Conservation (phyloP, 1,140 invertebrate species). For the Diprion similis region DNA sequence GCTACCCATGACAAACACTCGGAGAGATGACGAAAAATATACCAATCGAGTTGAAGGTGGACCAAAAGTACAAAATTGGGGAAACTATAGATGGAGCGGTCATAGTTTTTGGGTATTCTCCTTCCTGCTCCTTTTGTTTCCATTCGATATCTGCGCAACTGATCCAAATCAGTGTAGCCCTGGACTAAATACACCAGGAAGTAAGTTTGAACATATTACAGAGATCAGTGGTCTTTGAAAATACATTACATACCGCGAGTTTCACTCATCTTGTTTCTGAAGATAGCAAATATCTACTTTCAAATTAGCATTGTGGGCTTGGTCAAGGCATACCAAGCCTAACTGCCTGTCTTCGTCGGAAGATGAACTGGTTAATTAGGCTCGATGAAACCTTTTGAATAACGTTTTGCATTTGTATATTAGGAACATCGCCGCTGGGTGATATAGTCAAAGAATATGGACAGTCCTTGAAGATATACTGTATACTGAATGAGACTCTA, state of each 20-base stretch:
- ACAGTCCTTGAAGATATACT: conserved; percentile 58
- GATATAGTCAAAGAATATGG: conserved; percentile 62
- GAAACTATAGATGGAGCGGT: not conserved
- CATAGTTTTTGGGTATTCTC: not conserved
- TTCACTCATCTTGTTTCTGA: too few species aligned
- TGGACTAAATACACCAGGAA: not conserved
- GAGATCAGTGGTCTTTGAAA: not conserved
- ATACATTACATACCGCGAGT: not conserved
- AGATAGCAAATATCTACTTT: too few species aligned
- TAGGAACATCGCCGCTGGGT: conserved; percentile 62
- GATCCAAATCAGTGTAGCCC: not conserved
- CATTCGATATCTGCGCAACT: not conserved
- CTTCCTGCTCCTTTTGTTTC: not conserved
- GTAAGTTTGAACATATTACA: not conserved
- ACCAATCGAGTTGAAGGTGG: too few species aligned
- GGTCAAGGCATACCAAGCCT: too few species aligned
- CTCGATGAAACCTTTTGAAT: not conserved
- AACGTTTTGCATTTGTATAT: not conserved
- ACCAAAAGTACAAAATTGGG: too few species aligned
- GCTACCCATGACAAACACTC: too few species aligned
- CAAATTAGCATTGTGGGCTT: too few species aligned
- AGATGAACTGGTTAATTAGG: not conserved
- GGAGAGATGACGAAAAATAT: too few species aligned
- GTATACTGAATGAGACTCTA: conserved; percentile 57
- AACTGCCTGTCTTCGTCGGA: too few species aligned